Conservation (phyloP, 2,113 vertebrate genomes). For the Glaucidium brasilianum region DNA sequence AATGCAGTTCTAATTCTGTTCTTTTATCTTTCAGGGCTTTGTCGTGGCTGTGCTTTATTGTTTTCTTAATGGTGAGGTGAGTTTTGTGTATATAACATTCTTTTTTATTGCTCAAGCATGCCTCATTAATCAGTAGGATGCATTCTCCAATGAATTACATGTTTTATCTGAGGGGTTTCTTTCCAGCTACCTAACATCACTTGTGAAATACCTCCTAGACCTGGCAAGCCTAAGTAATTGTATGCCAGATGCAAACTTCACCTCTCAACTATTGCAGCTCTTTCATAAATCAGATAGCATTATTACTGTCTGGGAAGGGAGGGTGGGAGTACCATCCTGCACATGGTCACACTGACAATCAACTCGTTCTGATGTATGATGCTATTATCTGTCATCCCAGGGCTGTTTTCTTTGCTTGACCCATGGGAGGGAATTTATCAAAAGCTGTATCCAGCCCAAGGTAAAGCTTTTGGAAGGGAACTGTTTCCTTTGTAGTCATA, state of each 20-base stretch:
- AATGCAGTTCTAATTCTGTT: background rate
- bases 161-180: background rate
- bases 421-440: background rate
- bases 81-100: slow-evolving; percentile 29
- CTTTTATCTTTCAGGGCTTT: slow-evolving; percentile 84
- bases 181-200: background rate
- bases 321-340: background rate
- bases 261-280: background rate
- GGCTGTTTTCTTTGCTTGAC: background rate
- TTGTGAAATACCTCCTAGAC: background rate
- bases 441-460: background rate
- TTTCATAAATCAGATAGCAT: slow-evolving; percentile 2
- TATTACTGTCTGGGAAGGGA: background rate
- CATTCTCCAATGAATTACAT: background rate
- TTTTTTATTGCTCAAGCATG: background rate
- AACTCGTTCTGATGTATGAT: rapidly evolving
- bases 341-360: background rate
- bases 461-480: background rate
- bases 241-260: background rate
- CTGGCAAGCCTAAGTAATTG: background rate
- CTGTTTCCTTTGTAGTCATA: background rate
- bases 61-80: slow-evolving; percentile 95
- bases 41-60: slow-evolving; percentile 96
- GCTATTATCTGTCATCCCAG: background rate
- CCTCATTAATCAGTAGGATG: background rate